These are phyloP conservation scores for Chaetodon trifasciatus DNA, from an alignment of 2,797 vertebrate genomes.

Conservation along the genomic window DNA sequence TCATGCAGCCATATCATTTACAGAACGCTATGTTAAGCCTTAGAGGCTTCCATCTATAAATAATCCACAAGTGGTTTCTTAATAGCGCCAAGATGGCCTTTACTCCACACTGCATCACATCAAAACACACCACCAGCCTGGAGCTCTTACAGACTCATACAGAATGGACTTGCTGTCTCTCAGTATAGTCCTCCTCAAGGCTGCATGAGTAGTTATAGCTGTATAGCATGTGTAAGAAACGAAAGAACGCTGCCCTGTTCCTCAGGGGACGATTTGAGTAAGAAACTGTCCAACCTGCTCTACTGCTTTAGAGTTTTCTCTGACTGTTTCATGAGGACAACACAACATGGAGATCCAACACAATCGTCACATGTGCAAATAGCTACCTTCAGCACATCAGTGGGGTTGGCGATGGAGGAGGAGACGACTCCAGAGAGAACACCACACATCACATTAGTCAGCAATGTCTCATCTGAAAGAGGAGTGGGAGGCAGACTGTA, in stretches of 20 bases:
- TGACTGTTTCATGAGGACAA: not conserved
- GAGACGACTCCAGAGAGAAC: constrained; percentile 95
- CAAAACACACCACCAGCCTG: constrained; percentile 18
- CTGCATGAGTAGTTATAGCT: not conserved
- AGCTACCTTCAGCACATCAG: constrained; percentile 95
- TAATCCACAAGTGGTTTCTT: constrained; percentile 45
- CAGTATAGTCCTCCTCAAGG: not conserved
- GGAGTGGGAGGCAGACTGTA: constrained; percentile 6
- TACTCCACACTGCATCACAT: constrained; percentile 2
- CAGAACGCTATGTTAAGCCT: constrained; percentile 66
- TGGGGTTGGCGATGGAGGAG: constrained; percentile 95
- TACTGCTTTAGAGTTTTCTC: not conserved
- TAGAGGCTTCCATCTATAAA: constrained; percentile 63
- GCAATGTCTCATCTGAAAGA: constrained; percentile 94
- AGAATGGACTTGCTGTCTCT: not conserved
- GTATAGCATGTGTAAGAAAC: not conserved
- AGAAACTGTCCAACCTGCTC: constrained; percentile 28
- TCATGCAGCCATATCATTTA: constrained; percentile 45
- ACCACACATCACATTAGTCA: constrained; percentile 93
- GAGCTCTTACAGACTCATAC: not conserved
- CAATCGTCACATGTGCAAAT: not conserved
- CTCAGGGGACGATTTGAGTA: not conserved
- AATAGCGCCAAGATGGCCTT: constrained; percentile 23
- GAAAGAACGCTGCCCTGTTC: not conserved
- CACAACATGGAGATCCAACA: not conserved